A percentile compares a stretch with the other conserved stretches of the same genome.
Evolutionary conservation across 2,797 vertebrate genomes (phyloP).

Genomic region (Microcaecilia unicolor): DNA sequence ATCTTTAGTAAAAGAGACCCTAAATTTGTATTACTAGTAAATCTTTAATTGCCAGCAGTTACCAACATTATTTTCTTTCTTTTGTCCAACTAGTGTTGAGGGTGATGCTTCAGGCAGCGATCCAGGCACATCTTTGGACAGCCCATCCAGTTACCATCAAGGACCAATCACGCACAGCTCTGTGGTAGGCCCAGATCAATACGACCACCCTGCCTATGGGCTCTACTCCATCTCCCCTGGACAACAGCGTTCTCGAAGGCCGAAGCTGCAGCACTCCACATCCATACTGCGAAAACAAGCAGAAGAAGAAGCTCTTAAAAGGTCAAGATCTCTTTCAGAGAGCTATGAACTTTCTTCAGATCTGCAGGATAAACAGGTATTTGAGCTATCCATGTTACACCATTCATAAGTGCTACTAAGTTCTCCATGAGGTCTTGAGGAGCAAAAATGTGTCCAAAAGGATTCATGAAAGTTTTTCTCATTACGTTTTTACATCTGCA

Average conservation of each 20-base stretch:
- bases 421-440: too few relatives aligned
- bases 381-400: background rate
- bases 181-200: slow-evolving; percentile 79
- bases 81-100: slow-evolving; percentile 71
- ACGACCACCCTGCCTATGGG: slow-evolving; percentile 70
- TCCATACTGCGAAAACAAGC: slow-evolving; percentile 95
- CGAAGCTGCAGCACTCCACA: slow-evolving; percentile 86
- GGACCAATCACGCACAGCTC: slow-evolving; percentile 77
- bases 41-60: background rate
- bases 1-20: too few relatives aligned
- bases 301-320: slow-evolving; percentile 93
- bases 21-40: background rate
- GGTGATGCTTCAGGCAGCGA: slow-evolving; percentile 79
- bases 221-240: slow-evolving; percentile 67
- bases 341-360: slow-evolving; percentile 98
- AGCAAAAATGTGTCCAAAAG: too few relatives aligned
- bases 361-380: slow-evolving; percentile 95
- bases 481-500: too few relatives aligned
- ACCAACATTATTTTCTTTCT: slow-evolving; percentile 6
- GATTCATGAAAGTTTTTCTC: too few relatives aligned
- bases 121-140: slow-evolving; percentile 71
- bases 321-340: slow-evolving; percentile 90
- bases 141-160: slow-evolving; percentile 69
- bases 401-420: too few relatives aligned
- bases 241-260: slow-evolving; percentile 69